phyloP scores from a whole-genome alignment of 2,797 vertebrate genomes.

The Falco naumanni region DNA sequence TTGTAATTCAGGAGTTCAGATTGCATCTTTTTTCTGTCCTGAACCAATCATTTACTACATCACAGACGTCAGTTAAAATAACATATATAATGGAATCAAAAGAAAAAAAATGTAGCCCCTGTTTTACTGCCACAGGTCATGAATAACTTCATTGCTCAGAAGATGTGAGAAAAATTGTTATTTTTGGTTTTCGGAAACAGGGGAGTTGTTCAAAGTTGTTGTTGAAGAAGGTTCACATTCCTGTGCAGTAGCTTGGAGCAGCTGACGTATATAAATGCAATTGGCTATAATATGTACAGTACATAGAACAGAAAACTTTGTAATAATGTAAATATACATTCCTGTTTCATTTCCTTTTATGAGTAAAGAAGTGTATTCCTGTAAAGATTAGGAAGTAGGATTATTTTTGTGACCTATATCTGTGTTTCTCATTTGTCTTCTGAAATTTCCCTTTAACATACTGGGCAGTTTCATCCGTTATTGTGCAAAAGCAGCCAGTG shows the following conservation, averaged over 20 bases:
- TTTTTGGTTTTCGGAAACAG: neutral
- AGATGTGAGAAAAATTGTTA: neutral
- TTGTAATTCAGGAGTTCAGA: neutral
- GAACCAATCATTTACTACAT: neutral
- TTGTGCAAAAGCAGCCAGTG: neutral
- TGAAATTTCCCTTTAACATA: neutral
- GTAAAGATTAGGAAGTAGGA: neutral
- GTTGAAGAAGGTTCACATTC: neutral
- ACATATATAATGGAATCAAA: neutral
- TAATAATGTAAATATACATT: neutral
- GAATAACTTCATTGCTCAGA: neutral
- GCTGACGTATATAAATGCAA: neutral
- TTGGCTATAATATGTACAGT: neutral
- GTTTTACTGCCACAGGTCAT: neutral
- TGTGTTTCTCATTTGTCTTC: neutral
- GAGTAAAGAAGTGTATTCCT: neutral
- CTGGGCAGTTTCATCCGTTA: conserved; percentile 5
- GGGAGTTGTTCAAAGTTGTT: neutral
- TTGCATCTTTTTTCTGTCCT: neutral
- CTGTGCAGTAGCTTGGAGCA: neutral
- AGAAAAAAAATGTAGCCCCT: neutral
- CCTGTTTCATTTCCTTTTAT: neutral
- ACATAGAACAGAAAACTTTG: neutral
- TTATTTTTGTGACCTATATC: neutral
- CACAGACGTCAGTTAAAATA: neutral